phyloP scores from a whole-genome alignment of 2,888 invertebrate species.

The Proisotoma minuta region DNA sequence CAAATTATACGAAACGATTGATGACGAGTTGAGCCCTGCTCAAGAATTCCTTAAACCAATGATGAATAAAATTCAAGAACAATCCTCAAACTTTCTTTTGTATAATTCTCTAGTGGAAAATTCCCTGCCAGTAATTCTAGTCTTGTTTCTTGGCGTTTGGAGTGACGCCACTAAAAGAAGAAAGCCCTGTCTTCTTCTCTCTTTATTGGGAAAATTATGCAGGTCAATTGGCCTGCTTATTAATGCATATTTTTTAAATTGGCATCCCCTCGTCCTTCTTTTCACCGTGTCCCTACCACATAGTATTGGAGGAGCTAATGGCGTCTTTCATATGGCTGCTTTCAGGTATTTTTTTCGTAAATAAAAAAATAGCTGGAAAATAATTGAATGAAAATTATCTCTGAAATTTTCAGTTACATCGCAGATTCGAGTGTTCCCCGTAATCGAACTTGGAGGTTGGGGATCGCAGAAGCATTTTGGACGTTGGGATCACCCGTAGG shows the following conservation, averaged over 20 bases:
- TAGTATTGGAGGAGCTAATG: slow-evolving; percentile 44
- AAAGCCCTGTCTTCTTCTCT: slow-evolving; percentile 43
- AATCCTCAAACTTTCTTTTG: slow-evolving; percentile 42
- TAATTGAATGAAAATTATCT: background rate
- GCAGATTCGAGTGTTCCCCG: slow-evolving; percentile 46
- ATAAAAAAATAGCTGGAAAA: background rate
- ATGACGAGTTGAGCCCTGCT: slow-evolving; percentile 31
- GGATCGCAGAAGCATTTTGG: slow-evolving; percentile 46
- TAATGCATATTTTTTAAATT: slow-evolving; percentile 43
- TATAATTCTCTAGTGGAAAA: slow-evolving; percentile 47
- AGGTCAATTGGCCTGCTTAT: slow-evolving; percentile 43
- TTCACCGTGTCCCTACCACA: slow-evolving; percentile 44
- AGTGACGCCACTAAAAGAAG: slow-evolving; percentile 41
- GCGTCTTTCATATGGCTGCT: slow-evolving; percentile 46
- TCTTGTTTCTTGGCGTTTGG: slow-evolving; percentile 47
- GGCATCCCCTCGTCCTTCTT: slow-evolving; percentile 41
- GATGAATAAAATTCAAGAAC: slow-evolving; percentile 43
- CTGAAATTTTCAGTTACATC: slow-evolving; percentile 35
- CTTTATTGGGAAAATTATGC: slow-evolving; percentile 42
- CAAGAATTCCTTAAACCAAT: slow-evolving; percentile 36
- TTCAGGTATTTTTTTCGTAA: slow-evolving; percentile 29
- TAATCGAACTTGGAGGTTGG: slow-evolving; percentile 44
- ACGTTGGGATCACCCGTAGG: slow-evolving; percentile 43
- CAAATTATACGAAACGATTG: slow-evolving; percentile 32
- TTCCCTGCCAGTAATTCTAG: slow-evolving; percentile 44